Evolutionary conservation across 1,140 invertebrate genomes (phyloP).

Genomic region (Globodera ellingtonae): DNA sequence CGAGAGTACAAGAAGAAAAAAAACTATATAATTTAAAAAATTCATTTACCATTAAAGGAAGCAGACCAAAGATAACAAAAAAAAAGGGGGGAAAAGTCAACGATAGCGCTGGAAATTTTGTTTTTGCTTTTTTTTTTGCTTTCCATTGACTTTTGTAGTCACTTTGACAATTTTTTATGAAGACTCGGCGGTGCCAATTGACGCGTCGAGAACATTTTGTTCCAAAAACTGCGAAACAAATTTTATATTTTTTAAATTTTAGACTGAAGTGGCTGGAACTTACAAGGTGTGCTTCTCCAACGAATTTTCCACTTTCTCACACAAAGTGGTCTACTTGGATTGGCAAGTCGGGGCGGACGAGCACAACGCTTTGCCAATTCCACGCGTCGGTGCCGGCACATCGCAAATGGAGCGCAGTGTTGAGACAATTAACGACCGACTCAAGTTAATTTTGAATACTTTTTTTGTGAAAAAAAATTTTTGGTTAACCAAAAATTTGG

Average conservation of each 20-base stretch:
- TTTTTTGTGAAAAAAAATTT: neutral
- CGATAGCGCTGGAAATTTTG: no score
- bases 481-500: neutral
- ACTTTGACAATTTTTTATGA: no score
- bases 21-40: no score
- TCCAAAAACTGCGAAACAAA: no score
- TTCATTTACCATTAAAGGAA: no score
- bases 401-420: conserved; percentile 48
- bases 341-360: conserved; percentile 49
- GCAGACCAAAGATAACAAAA: no score
- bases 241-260: conserved; percentile 1
- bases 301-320: conserved; percentile 99
- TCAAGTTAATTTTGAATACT: conserved; percentile 13
- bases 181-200: no score
- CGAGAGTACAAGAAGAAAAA: no score
- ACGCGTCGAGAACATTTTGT: no score
- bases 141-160: no score
- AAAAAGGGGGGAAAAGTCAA: no score
- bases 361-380: conserved; percentile 30
- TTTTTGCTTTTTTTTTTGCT: no score
- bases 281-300: conserved; percentile 86
- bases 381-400: conserved; percentile 40
- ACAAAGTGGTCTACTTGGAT: conserved; percentile 98
- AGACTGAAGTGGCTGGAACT: conserved; percentile 61
- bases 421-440: conserved; percentile 51